Evolutionary conservation across 2,888 invertebrate species (phyloP).

Genomic region (Notodonta ziczac): DNA sequence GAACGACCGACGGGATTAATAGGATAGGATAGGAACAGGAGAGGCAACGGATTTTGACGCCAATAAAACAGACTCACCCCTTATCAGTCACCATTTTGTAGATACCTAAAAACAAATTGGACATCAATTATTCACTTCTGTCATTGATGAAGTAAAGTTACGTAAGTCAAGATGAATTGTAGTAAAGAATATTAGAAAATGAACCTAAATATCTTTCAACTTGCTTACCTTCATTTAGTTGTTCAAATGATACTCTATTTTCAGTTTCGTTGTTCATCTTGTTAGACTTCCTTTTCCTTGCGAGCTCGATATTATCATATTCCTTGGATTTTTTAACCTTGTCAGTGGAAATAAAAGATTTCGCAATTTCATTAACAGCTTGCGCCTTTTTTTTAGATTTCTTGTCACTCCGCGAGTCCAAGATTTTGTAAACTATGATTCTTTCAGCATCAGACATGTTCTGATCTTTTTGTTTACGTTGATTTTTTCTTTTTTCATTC

Average conservation of each 20-base stretch:
- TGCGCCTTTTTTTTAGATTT: constrained; percentile 46
- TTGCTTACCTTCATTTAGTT: constrained; percentile 59
- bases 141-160: too few species aligned
- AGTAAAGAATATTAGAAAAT: too few species aligned
- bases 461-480: constrained; percentile 27
- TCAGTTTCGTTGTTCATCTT: constrained; percentile 23
- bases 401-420: constrained; percentile 59
- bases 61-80: constrained; percentile 54
- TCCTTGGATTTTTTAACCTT: constrained; percentile 23
- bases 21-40: constrained; percentile 18
- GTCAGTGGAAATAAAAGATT: constrained; percentile 46
- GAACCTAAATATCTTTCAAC: not conserved
- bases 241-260: constrained; percentile 48
- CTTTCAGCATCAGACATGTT: constrained; percentile 66
- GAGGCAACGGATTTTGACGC: constrained; percentile 2
- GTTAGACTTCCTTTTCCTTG: constrained; percentile 8
- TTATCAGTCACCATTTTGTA: constrained; percentile 63
- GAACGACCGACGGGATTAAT: constrained; percentile 27
- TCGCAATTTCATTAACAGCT: constrained; percentile 50
- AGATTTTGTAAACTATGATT: constrained; percentile 75
- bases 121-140: not conserved
- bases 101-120: constrained; percentile 55
- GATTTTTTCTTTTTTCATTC: constrained; percentile 27
- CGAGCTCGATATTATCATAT: constrained; percentile 7
- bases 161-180: too few species aligned